phyloP scores from a whole-genome alignment of 2,113 vertebrate species.

The Percina caprodes region DNA sequence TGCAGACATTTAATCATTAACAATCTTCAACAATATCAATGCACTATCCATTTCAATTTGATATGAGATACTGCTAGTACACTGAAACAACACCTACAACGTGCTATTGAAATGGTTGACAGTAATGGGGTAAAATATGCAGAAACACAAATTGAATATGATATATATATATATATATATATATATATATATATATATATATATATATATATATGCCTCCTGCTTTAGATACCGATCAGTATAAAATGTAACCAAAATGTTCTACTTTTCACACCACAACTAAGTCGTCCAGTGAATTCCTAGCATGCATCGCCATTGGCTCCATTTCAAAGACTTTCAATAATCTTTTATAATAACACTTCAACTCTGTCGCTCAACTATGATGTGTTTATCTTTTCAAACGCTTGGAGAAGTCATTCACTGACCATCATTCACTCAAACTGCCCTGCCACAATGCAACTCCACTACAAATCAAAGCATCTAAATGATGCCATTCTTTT shows the following conservation, averaged over 20 bases:
- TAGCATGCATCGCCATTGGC: neutral
- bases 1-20: neutral
- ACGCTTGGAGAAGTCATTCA: slow-evolving; percentile 62
- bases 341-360: slow-evolving; percentile 73
- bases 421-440: slow-evolving; percentile 86
- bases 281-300: neutral
- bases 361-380: slow-evolving; percentile 19
- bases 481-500: slow-evolving; percentile 86
- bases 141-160: neutral
- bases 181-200: too few species aligned
- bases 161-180: too few species aligned
- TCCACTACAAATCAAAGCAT: slow-evolving; percentile 80
- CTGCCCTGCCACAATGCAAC: slow-evolving; percentile 79
- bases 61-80: neutral
- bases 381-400: slow-evolving; percentile 68
- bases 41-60: neutral
- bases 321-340: slow-evolving; percentile 34
- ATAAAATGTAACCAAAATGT: neutral
- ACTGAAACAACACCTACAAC: neutral
- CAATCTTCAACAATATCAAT: neutral
- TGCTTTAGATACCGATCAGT: neutral
- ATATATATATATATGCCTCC: too few species aligned
- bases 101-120: neutral
- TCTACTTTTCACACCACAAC: neutral
- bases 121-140: neutral